Conservation (phyloP, 2,888 invertebrate genomes). For the Ectemnius continuus region DNA sequence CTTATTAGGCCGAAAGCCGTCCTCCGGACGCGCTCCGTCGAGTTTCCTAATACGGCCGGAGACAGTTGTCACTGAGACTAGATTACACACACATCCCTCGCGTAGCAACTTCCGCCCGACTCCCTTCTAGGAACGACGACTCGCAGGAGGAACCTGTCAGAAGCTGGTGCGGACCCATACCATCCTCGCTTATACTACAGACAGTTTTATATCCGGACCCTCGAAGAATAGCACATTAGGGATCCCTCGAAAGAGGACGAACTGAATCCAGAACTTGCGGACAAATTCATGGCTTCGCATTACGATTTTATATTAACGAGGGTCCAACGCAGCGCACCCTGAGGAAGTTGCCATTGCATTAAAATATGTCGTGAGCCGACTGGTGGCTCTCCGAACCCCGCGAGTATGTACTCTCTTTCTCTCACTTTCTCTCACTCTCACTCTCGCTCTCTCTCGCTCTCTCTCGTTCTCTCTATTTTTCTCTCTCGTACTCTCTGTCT, state of each 20-base stretch:
- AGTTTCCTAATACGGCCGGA: conserved; percentile 50
- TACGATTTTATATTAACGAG: background rate
- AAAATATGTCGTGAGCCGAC: conserved; percentile 48
- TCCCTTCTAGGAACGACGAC: conserved; percentile 28
- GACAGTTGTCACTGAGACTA: conserved; percentile 42
- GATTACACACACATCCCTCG: conserved; percentile 24
- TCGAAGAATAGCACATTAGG: too few species aligned
- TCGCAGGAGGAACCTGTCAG: conserved; percentile 29
- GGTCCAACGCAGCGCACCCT: conserved; percentile 15
- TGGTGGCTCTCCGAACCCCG: conserved; percentile 39
- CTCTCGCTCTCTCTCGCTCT: background rate
- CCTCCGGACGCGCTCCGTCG: conserved; percentile 48
- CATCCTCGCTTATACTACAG: background rate
- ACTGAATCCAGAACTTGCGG: background rate
- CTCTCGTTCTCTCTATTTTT: background rate
- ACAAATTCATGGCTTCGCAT: background rate
- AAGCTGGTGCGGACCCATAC: background rate
- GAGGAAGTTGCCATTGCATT: conserved; percentile 51
- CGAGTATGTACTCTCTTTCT: conserved; percentile 23
- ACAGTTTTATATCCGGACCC: too few species aligned
- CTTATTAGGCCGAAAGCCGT: conserved; percentile 61
- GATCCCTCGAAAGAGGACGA: background rate
- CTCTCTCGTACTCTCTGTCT: conserved; percentile 1
- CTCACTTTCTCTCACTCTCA: background rate
- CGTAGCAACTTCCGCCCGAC: conserved; percentile 47